Conservation (phyloP, 35 echinoderm and acorn worm genomes). For the Amphiura filiformis region DNA sequence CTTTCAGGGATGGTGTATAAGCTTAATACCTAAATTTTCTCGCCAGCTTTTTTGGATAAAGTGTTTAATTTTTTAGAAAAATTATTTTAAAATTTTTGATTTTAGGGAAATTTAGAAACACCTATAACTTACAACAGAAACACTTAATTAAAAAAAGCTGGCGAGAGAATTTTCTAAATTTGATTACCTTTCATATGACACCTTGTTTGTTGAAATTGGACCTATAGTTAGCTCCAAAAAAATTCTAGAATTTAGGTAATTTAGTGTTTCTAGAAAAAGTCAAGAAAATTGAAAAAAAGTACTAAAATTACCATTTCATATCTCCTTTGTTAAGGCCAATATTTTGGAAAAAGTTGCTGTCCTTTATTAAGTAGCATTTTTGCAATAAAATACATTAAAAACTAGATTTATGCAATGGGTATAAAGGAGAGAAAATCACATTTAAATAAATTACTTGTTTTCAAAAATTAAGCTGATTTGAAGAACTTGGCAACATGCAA, state of each 20-base stretch:
- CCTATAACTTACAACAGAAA: neutral
- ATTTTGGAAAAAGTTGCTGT: too few species aligned
- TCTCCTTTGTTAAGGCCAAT: too few species aligned
- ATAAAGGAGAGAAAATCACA: too few species aligned
- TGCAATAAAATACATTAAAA: neutral
- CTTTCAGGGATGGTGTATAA: conserved; percentile 18
- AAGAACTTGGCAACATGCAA: too few species aligned
- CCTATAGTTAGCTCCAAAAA: neutral
- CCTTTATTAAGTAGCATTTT: too few species aligned
- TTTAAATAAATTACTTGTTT: too few species aligned
- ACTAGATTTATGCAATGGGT: too few species aligned
- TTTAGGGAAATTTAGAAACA: conserved; percentile 4
- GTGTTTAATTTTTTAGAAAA: conserved; percentile 20
- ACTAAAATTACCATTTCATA: too few species aligned
- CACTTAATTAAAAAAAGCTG: neutral
- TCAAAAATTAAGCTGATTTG: too few species aligned
- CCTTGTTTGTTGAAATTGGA: neutral
- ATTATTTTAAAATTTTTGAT: conserved; percentile 10
- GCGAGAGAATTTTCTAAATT: conserved; percentile 16
- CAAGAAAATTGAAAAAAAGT: too few species aligned
- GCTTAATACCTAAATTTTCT: neutral
- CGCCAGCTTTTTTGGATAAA: conserved; percentile 5
- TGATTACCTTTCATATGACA: conserved; percentile 16
- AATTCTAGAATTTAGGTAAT: neutral
- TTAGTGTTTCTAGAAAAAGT: conserved; percentile 9